phyloP scores from a whole-genome alignment of 2,113 vertebrate genomes.

The Myiopsitta monachus region DNA sequence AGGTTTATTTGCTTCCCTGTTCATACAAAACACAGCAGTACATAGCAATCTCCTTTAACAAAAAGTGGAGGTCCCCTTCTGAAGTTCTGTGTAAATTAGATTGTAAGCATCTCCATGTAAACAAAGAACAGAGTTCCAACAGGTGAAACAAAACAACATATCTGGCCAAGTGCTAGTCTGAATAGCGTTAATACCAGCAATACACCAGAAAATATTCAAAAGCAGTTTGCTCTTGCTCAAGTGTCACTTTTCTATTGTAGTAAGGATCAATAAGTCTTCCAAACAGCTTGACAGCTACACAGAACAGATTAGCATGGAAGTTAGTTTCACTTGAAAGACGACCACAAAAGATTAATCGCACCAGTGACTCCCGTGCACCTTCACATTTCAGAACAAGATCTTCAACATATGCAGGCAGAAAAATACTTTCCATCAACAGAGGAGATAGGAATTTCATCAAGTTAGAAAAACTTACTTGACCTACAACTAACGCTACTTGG shows the following conservation, averaged over 20 bases:
- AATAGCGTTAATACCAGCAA: background rate
- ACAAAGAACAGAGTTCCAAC: background rate
- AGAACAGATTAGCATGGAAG: constrained; percentile 23
- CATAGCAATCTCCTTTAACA: background rate
- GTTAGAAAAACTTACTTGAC: background rate
- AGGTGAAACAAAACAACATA: background rate
- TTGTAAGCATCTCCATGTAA: background rate
- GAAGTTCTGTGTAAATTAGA: background rate
- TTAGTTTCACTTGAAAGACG: constrained; percentile 30
- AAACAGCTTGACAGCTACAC: background rate
- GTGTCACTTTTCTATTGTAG: background rate
- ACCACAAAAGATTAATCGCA: constrained; percentile 39
- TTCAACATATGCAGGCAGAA: background rate
- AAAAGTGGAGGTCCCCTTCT: background rate
- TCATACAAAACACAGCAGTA: background rate
- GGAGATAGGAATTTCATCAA: background rate
- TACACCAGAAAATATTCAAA: background rate
- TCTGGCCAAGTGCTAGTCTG: background rate
- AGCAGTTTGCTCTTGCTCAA: background rate
- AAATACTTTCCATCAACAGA: background rate
- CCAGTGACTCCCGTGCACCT: background rate
- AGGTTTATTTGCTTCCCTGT: background rate
- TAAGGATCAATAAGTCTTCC: background rate
- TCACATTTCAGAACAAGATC: background rate
- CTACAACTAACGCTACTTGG: background rate